phyloP scores from a whole-genome alignment of 1,140 invertebrate genomes.

The Eulimnadia texana region DNA sequence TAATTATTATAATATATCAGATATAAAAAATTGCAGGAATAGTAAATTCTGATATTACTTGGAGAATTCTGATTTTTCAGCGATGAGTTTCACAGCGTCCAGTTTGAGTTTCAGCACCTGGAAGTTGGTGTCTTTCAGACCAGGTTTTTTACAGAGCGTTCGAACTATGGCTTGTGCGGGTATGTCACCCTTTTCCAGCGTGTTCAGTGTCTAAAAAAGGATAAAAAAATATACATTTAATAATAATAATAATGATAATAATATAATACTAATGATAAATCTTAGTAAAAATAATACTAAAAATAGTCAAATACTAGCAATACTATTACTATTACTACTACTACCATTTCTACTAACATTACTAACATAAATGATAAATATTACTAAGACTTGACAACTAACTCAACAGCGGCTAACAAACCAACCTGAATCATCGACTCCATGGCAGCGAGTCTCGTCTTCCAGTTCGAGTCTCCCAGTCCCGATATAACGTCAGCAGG shows the following conservation, averaged over 20 bases:
- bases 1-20: neutral
- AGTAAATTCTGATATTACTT: constrained; percentile 28
- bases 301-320: too few relatives aligned
- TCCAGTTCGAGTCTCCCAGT: constrained; percentile 69
- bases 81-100: constrained; percentile 59
- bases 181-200: constrained; percentile 44
- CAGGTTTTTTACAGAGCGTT: constrained; percentile 66
- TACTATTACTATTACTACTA: too few relatives aligned
- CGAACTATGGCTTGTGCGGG: constrained; percentile 59
- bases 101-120: constrained; percentile 75
- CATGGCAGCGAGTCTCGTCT: constrained; percentile 58
- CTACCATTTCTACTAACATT: too few relatives aligned
- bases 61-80: constrained; percentile 56
- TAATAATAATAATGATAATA: neutral
- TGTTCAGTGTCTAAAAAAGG: constrained; percentile 36
- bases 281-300: too few relatives aligned
- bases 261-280: too few relatives aligned
- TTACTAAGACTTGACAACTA: too few relatives aligned
- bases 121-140: constrained; percentile 83
- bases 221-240: neutral
- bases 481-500: constrained; percentile 45
- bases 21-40: neutral
- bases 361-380: too few relatives aligned
- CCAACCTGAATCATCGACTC: constrained; percentile 49
- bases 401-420: too few relatives aligned